These are phyloP conservation scores for Coremacera marginata DNA, from an alignment of 2,888 invertebrate species.

Conservation along the genomic window DNA sequence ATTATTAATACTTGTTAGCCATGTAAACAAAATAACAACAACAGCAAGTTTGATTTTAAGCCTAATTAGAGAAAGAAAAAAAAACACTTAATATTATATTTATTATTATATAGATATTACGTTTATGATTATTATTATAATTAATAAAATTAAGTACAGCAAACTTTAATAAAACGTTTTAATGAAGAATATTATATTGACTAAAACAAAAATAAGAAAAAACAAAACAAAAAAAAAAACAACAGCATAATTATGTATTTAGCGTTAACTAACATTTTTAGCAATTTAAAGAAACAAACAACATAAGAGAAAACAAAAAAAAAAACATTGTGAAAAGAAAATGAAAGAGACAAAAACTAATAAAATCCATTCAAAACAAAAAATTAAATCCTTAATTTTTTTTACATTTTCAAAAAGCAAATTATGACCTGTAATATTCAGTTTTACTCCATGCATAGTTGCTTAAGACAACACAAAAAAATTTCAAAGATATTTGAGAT, in stretches of 20 bases:
- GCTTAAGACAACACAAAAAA: background rate
- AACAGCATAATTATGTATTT: slow-evolving; percentile 40
- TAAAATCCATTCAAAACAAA: slow-evolving; percentile 19
- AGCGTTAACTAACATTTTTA: slow-evolving; percentile 47
- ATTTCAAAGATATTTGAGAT: too few species aligned
- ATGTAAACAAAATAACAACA: slow-evolving; percentile 9
- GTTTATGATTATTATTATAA: slow-evolving; percentile 30
- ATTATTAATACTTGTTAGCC: slow-evolving; percentile 21
- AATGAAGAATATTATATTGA: slow-evolving; percentile 39
- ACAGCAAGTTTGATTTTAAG: slow-evolving; percentile 25
- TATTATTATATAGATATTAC: slow-evolving; percentile 46
- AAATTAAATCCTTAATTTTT: background rate
- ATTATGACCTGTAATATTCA: too few species aligned
- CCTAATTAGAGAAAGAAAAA: slow-evolving; percentile 13
- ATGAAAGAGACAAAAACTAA: slow-evolving; percentile 35
- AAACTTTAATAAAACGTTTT: slow-evolving; percentile 39
- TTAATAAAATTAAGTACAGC: slow-evolving; percentile 37
- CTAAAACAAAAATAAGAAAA: slow-evolving; percentile 31
- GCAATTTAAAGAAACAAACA: slow-evolving; percentile 40
- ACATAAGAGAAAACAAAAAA: slow-evolving; percentile 6
- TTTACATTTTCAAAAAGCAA: too few species aligned
- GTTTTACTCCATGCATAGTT: too few species aligned
- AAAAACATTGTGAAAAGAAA: slow-evolving; percentile 21
- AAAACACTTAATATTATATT: slow-evolving; percentile 40
- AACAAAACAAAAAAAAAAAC: slow-evolving; percentile 18